Evolutionary conservation across 1,140 invertebrate genomes (phyloP), one percentile per base, ranked within the genome.

Genomic region (Brevipalpus yothersi): DNA sequence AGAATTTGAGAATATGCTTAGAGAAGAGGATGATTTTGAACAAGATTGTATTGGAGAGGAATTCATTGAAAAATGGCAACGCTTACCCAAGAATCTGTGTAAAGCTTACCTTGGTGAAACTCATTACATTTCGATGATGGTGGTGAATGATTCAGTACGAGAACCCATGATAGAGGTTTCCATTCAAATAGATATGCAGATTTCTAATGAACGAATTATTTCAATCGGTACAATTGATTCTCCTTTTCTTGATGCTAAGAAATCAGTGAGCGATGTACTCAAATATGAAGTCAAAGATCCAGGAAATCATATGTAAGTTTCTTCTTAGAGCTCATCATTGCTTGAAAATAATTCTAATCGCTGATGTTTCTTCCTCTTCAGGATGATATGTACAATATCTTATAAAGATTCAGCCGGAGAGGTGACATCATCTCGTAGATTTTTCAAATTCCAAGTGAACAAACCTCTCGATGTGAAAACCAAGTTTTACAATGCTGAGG

Each of bases 401-500:
- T 98, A 96, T 69, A 80, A 79, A 63, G 80, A 79, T 57, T 72
- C 79, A 59, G 75, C 76, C 59, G 70, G 70, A 15, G 81, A 82
- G 62, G 78, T 80, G 65, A 73, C 81, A 56, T 71, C 71, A 63
- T 77, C 94, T 69, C 78, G 85, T 66, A 96, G 95, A 71, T 95
- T 92, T 71, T 98, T 96, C 70, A 96, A 95, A 75, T 97, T 97
- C 74, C 86, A 94, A 79, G 93, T 97, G 0, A 78, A 92, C 61
- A 96, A 96, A 70, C 93, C 93, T 49, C 73, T 97, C 13, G 92
- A 98, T 79, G 90, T 98, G 0, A 93, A 95, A 74, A 97, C 92
- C 4, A 96, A 97, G 69, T 94, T 96, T 72, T 95, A 90, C 69
- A 93, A 92, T 79, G 84, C 86, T 17, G 90, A 95, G 78, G 81